Evolutionary conservation across 2,888 invertebrate species (phyloP), one percentile per base, ranked within the genome.

Genomic region (Allygus modestus): DNA sequence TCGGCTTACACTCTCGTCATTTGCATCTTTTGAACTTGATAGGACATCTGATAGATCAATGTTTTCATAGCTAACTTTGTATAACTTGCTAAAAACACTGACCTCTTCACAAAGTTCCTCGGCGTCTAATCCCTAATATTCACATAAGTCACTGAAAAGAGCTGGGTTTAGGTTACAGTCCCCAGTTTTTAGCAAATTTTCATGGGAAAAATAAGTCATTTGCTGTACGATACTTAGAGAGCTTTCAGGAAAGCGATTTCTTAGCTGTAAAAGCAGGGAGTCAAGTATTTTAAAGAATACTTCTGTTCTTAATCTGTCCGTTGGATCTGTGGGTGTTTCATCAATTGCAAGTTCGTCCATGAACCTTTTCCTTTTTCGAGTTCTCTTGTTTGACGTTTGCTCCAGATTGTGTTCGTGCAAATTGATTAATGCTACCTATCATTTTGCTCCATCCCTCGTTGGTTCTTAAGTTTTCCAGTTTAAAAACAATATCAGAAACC

Each of bases 321-420:
- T 26, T 11, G 82, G 41, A 12, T 82, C 82, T 20, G 15, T 33
- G 33, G 26, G 69, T 28, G 28, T 20, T 46, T 82, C 71, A 46
- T 82, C 82, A 17, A 82, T 23, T 15, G 82, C 82, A 17, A 84
- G n/a, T 33, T 77, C 77, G 33, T 75, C 77, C 83, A 71, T 83
- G 1, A 73, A 51, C 61, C 26, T 71, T 82, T 71, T 82, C n/a
- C n/a, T n/a, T n/a, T n/a, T n/a, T n/a, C n/a, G n/a, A n/a, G n/a
- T n/a, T 9, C n/a, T 82, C 33, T 71, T 46, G 9, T 15, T n/a
- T 69, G 65, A 65, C 28, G 11, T 79, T 20, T 12, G 20, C 46
- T 4, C 15, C 0, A 7, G n/a, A 31, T 23, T 61, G 26, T 61
- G 81, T 54, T 58, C 41, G 54, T 81, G 51, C 15, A 58, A 11